Conservation (phyloP, 1,140 invertebrate genomes). For the Proctacanthus coquilletti region DNA sequence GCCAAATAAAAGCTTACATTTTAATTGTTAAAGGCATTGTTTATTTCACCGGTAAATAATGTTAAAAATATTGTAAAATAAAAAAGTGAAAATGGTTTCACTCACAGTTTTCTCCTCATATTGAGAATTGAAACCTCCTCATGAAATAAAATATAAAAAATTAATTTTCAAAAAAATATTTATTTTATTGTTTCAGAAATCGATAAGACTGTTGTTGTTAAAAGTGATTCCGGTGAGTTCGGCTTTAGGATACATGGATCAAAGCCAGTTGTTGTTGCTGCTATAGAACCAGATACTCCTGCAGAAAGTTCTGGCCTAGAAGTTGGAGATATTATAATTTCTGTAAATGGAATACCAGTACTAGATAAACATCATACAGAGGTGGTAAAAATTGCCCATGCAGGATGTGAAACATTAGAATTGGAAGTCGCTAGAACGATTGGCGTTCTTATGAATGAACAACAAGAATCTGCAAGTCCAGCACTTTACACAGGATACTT, state of each 20-base stretch:
- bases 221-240: slow-evolving; percentile 74
- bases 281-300: slow-evolving; percentile 80
- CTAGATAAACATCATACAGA: slow-evolving; percentile 86
- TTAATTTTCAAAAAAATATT: too few relatives aligned
- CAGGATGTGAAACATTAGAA: slow-evolving; percentile 67
- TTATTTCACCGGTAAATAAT: slow-evolving; percentile 3
- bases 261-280: slow-evolving; percentile 87
- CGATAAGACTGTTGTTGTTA: slow-evolving; percentile 70
- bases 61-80: background rate
- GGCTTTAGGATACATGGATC: slow-evolving; percentile 92
- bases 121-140: slow-evolving; percentile 1
- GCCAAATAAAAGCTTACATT: slow-evolving; percentile 1
- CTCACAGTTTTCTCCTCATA: background rate
- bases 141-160: slow-evolving; percentile 2
- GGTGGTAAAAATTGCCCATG: slow-evolving; percentile 85
- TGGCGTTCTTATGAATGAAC: slow-evolving; percentile 52
- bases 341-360: slow-evolving; percentile 80
- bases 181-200: slow-evolving; percentile 47
- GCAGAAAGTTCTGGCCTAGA: slow-evolving; percentile 80
- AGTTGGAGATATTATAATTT: slow-evolving; percentile 87
- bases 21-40: slow-evolving; percentile 2
- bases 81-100: too few relatives aligned
- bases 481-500: slow-evolving; percentile 63
- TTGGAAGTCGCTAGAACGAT: slow-evolving; percentile 77
- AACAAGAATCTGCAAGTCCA: slow-evolving; percentile 39